A percentile compares a stretch with the other conserved stretches of the same genome.
phyloP scores from a whole-genome alignment of 2,797 vertebrate species.

The Vultur gryphus region DNA sequence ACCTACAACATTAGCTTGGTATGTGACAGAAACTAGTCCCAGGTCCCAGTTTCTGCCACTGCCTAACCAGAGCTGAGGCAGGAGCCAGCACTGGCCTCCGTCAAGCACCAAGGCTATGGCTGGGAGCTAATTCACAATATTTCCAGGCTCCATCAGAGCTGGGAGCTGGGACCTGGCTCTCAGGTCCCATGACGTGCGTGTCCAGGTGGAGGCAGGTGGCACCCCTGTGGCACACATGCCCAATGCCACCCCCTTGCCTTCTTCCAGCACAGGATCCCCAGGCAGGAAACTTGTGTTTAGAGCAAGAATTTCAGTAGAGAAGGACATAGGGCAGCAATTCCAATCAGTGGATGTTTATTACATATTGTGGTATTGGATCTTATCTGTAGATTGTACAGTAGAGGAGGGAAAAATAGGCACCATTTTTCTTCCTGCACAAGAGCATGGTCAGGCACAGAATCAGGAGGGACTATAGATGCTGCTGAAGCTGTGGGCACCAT shows the following conservation, averaged over 20 bases:
- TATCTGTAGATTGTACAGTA: not conserved
- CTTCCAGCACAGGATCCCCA: not conserved
- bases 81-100: not conserved
- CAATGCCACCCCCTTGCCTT: fast-evolving
- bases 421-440: not conserved
- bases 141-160: not conserved
- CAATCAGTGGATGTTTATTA: not conserved
- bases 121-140: not conserved
- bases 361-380: not conserved
- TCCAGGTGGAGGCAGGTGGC: not conserved
- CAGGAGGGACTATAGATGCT: not conserved
- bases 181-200: fast-evolving
- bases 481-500: not conserved
- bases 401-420: not conserved
- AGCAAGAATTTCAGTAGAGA: not conserved
- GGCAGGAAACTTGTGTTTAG: not conserved
- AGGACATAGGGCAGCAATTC: not conserved
- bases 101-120: not conserved
- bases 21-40: not conserved
- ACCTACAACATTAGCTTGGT: not conserved
- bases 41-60: not conserved
- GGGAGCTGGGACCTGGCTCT: not conserved
- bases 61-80: not conserved
- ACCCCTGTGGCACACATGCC: not conserved
- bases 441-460: not conserved